Evolutionary conservation across 92 coral and sea anemone genomes (phyloP).

Genomic region (Desmophyllum pertusum): DNA sequence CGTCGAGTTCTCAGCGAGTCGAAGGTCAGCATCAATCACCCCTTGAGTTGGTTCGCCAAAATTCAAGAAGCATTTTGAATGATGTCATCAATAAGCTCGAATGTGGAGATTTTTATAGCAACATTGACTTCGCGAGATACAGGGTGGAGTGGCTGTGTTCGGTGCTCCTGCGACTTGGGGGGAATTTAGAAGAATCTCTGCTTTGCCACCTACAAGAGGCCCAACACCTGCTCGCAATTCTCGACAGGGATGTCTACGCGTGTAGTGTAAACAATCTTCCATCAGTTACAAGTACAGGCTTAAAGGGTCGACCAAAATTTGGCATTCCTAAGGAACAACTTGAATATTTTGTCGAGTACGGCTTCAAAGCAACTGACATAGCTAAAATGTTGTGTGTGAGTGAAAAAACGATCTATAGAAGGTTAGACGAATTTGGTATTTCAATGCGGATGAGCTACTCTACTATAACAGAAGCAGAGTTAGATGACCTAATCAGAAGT

Average conservation of each 20-base stretch:
- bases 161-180: constrained; percentile 40
- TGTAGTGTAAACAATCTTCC: constrained; percentile 2
- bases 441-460: constrained; percentile 58
- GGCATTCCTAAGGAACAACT: constrained; percentile 58
- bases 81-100: constrained; percentile 21
- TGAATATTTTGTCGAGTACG: constrained; percentile 45
- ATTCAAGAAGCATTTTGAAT: no score
- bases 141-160: constrained; percentile 66
- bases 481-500: constrained; percentile 53
- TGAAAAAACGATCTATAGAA: constrained; percentile 63
- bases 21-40: no score
- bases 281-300: constrained; percentile 52
- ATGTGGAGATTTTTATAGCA: constrained; percentile 24
- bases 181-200: constrained; percentile 36
- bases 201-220: constrained; percentile 35
- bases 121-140: constrained; percentile 57
- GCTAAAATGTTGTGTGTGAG: constrained; percentile 52
- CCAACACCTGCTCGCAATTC: constrained; percentile 26
- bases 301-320: constrained; percentile 58
- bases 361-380: constrained; percentile 65
- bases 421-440: constrained; percentile 61
- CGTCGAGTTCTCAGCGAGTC: no score
- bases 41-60: no score
- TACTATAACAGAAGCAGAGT: constrained; percentile 53
- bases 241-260: constrained; percentile 31